phyloP scores from a whole-genome alignment of 2,888 invertebrate genomes.

The Drosophila greeni region DNA sequence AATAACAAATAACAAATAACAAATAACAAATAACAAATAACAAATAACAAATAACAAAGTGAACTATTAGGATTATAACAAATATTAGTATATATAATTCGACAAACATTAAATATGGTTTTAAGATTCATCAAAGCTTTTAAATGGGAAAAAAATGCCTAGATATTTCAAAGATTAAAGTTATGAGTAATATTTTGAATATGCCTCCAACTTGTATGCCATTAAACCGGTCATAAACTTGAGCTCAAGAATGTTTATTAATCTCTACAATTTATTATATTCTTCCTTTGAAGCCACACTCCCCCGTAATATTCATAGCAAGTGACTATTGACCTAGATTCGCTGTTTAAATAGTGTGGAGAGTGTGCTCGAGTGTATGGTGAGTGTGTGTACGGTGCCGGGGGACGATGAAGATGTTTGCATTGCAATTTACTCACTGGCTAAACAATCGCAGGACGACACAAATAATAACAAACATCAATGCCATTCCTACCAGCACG shows the following conservation, averaged over 20 bases:
- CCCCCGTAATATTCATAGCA: background rate
- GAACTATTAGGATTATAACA: too few species aligned
- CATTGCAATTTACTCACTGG: conserved; percentile 84
- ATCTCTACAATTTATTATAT: background rate
- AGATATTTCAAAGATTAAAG: background rate
- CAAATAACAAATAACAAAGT: too few species aligned
- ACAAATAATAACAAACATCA: conserved; percentile 96
- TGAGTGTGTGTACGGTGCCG: conserved; percentile 9
- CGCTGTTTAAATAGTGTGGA: conserved; percentile 12
- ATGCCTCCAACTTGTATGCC: too few species aligned
- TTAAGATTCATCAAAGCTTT: too few species aligned
- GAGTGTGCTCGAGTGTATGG: conserved; percentile 6
- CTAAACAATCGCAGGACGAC: conserved; percentile 94
- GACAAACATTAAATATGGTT: too few species aligned
- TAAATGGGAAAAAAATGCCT: too few species aligned
- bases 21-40: too few species aligned
- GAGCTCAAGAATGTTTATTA: background rate
- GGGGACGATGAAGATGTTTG: conserved; percentile 59
- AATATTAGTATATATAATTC: too few species aligned
- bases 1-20: too few species aligned
- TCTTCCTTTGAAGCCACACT: conserved; percentile 1
- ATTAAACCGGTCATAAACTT: background rate
- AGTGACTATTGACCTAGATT: conserved; percentile 22
- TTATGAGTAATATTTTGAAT: too few species aligned
- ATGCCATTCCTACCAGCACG: conserved; percentile 91